Conservation (phyloP, 2,888 invertebrate species). For the Nomada fucata region DNA sequence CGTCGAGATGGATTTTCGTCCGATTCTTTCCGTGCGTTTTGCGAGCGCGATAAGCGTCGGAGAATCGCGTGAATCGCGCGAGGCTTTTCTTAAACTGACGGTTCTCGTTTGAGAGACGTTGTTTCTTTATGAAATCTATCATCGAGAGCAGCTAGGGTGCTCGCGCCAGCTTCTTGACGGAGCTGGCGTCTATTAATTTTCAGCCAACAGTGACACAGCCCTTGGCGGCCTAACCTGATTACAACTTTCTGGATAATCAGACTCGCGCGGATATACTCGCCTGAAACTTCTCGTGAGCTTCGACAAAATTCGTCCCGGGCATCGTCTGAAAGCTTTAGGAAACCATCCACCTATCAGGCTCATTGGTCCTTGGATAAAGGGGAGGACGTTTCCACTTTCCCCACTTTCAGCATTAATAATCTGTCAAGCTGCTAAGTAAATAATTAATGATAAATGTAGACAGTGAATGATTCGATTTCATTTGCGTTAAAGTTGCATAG, state of each 20-base stretch:
- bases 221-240: conserved; percentile 66
- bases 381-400: neutral
- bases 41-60: neutral
- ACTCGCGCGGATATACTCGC: conserved; percentile 39
- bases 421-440: neutral
- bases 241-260: conserved; percentile 72
- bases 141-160: conserved; percentile 31
- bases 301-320: conserved; percentile 21
- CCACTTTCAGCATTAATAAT: neutral
- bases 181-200: conserved; percentile 67
- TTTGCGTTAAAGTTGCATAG: too few relatives aligned
- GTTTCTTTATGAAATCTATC: conserved; percentile 65
- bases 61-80: conserved; percentile 45
- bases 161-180: conserved; percentile 48
- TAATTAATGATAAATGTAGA: too few relatives aligned
- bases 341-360: conserved; percentile 36
- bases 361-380: conserved; percentile 17
- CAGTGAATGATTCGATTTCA: too few relatives aligned
- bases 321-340: conserved; percentile 28
- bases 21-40: too few relatives aligned
- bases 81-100: conserved; percentile 23
- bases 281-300: conserved; percentile 34
- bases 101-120: conserved; percentile 14
- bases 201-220: conserved; percentile 64
- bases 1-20: too few relatives aligned